phyloP scores from a whole-genome alignment of 1,140 invertebrate genomes.

The Vanessa atalanta region DNA sequence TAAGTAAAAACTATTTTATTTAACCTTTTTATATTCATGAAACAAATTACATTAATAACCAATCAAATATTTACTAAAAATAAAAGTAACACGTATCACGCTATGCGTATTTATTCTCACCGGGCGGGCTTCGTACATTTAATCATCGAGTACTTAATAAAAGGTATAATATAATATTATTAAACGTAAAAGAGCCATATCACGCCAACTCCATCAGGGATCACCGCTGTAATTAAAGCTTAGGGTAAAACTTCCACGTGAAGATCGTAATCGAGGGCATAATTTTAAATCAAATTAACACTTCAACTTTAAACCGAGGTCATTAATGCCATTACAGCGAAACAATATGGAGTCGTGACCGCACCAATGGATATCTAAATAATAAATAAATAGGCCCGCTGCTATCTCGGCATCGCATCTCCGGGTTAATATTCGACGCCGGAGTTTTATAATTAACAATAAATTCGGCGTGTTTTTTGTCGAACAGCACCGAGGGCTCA shows the following conservation, averaged over 20 bases:
- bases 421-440: slow-evolving; percentile 72
- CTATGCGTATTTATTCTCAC: slow-evolving; percentile 19
- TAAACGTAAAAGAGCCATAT: slow-evolving; percentile 48
- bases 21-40: not conserved
- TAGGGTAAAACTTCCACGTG: slow-evolving; percentile 74
- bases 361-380: slow-evolving; percentile 78
- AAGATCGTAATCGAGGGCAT: slow-evolving; percentile 75
- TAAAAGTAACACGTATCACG: slow-evolving; percentile 9
- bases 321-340: slow-evolving; percentile 78
- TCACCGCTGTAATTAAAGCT: slow-evolving; percentile 71
- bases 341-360: slow-evolving; percentile 80
- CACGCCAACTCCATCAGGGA: slow-evolving; percentile 62
- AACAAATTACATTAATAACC: slow-evolving; percentile 9
- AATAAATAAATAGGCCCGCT: slow-evolving; percentile 78
- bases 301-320: slow-evolving; percentile 80
- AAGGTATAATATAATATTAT: slow-evolving; percentile 22
- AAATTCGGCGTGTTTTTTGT: slow-evolving; percentile 79
- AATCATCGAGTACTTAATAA: slow-evolving; percentile 29
- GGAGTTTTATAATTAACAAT: slow-evolving; percentile 81
- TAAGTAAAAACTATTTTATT: not conserved
- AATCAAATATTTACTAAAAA: slow-evolving; percentile 20
- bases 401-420: slow-evolving; percentile 73
- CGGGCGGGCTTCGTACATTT: slow-evolving; percentile 24
- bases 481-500: slow-evolving; percentile 48
- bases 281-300: slow-evolving; percentile 81